Conservation (phyloP, 2,888 invertebrate genomes). For the Drosophila dives region DNA sequence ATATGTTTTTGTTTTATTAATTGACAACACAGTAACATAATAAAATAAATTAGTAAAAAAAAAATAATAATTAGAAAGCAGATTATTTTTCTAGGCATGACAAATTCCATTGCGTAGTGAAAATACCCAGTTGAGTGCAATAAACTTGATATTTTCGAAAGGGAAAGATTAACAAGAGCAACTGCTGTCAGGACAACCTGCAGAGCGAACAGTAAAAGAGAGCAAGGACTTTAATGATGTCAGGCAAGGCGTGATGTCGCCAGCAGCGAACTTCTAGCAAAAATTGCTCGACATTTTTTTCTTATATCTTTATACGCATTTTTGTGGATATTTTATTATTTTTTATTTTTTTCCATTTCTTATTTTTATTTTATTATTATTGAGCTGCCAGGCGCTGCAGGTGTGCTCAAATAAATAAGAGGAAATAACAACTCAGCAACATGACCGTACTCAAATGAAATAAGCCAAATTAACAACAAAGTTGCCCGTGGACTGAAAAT, state of each 20-base stretch:
- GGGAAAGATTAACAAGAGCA: conserved; percentile 10
- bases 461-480: conserved; percentile 75
- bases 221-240: conserved; percentile 16
- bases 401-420: conserved; percentile 62
- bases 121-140: background rate
- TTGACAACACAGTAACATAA: background rate
- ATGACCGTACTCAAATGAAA: conserved; percentile 59
- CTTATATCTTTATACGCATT: conserved; percentile 45
- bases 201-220: background rate
- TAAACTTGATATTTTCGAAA: conserved; percentile 16
- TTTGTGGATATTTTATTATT: background rate
- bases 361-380: conserved; percentile 12
- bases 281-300: conserved; percentile 55
- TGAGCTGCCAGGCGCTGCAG: conserved; percentile 38
- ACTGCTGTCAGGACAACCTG: conserved; percentile 23
- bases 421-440: conserved; percentile 46
- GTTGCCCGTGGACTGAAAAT: conserved; percentile 29
- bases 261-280: conserved; percentile 44
- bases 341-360: background rate
- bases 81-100: background rate
- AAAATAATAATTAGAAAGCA: background rate
- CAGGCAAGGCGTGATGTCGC: conserved; percentile 10
- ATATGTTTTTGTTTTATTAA: background rate
- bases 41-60: background rate
- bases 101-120: background rate